Evolutionary conservation across 2,888 invertebrate species (phyloP).

Genomic region (Netelia inedita): DNA sequence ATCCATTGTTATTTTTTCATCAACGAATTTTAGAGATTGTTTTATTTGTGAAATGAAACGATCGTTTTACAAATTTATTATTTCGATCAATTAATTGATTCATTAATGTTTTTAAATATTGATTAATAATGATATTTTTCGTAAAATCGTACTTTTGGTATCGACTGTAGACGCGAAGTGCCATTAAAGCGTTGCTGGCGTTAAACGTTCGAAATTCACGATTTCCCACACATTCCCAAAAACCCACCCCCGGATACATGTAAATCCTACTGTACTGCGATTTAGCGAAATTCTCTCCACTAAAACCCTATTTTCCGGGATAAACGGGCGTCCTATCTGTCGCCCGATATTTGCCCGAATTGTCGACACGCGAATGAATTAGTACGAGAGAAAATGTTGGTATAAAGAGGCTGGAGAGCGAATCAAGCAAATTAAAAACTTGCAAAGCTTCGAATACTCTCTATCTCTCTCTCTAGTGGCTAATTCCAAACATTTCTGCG

Average conservation of each 20-base stretch:
- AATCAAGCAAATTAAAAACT: no score
- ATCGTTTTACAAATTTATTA: no score
- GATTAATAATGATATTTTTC: no score
- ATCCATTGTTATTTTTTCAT: no score
- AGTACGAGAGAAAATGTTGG: slow-evolving; percentile 5
- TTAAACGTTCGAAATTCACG: slow-evolving; percentile 38
- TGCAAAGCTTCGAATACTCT: no score
- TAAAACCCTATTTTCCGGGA: neutral
- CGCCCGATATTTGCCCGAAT: neutral
- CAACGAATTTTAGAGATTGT: no score
- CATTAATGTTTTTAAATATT: no score
- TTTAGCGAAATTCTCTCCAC: slow-evolving; percentile 4
- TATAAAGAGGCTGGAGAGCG: neutral
- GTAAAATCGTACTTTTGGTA: no score
- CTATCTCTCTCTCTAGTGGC: neutral
- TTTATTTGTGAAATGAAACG: no score
- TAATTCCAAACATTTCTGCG: neutral
- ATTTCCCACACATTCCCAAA: neutral
- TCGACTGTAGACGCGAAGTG: no score
- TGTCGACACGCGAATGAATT: slow-evolving; percentile 24
- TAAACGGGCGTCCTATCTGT: neutral
- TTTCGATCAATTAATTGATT: no score
- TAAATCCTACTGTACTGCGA: neutral
- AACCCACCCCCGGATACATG: neutral
- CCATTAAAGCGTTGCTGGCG: neutral